Evolutionary conservation across 2,888 invertebrate genomes (phyloP), one percentile per base, ranked within the genome.

Genomic region (Erebia aethiops): DNA sequence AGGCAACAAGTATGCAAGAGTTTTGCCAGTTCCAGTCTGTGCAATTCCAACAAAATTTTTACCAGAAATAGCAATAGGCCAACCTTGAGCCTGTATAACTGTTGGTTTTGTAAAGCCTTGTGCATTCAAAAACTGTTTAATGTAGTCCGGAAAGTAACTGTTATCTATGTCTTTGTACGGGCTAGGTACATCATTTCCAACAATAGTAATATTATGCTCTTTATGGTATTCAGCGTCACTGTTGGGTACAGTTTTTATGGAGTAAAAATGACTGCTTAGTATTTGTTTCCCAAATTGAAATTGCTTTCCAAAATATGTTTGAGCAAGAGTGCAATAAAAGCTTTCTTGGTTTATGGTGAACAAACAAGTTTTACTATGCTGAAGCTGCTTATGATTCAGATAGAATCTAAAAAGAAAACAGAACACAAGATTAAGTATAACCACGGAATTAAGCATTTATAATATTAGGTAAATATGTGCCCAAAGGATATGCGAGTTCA

Each of bases 31-130:
- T 52, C 97, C 97, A 21, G 97, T 97, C 87, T 97, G 97, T 9
- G 97, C 97, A 80, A 98, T 97, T 43, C 97, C 97, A 76, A 98
- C 97, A 93, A 97, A 94, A 84, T 98, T 97, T 74, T 95, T 88
- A 0, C 97, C 97, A 79, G 95, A 95, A 84, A 97, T 92, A 58
- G 96, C 96, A 77, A 97, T 95, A 7, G 98, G 97, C 97, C 97
- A 97, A 14, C 96, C 96, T 84, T 97, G 96, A 4, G 97, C 95
- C 85, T 98, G 98, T 80, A 98, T 97, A 2, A 97, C 94, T 1
- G 98, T 97, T 0, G 98, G 98, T 75, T 95, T 95, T 0, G 89
- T 87, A 80, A 96, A 96, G 13, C 95, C 96, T 84, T 95, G 95
- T 49, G 92, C 88, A 74, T 91, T 93, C 57, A 95, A 90, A 77